Evolutionary conservation across 2,113 vertebrate species (phyloP).

Genomic region (Gopherus evgoodei): DNA sequence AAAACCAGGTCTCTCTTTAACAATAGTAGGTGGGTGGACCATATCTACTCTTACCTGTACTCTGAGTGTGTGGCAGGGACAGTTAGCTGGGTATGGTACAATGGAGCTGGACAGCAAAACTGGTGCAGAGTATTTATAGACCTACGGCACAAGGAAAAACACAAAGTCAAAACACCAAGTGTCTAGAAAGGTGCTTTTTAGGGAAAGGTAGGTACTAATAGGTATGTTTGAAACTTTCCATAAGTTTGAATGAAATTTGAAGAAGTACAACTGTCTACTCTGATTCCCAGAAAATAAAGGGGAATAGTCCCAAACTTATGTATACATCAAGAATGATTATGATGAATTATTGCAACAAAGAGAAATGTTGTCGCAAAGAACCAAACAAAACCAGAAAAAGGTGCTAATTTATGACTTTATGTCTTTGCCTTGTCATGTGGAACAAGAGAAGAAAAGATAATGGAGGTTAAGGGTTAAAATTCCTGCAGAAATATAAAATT

Average conservation of each 20-base stretch:
- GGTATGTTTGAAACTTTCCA: conserved; percentile 18
- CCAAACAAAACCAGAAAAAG: not conserved
- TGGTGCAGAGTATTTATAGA: conserved; percentile 82
- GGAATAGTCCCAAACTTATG: not conserved
- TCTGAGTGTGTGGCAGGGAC: conserved; percentile 82
- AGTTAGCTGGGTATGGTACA: conserved; percentile 81
- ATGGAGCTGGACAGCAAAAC: conserved; percentile 80
- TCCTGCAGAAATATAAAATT: conserved; percentile 37
- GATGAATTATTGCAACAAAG: conserved; percentile 23
- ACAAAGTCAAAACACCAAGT: conserved; percentile 77
- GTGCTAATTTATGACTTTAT: conserved; percentile 38
- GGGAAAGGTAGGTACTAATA: conserved; percentile 28
- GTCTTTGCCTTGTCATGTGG: not conserved
- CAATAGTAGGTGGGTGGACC: conserved; percentile 57
- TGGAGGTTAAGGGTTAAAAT: not conserved
- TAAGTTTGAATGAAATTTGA: conserved; percentile 18
- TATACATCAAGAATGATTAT: conserved; percentile 10
- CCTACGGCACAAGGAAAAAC: conserved; percentile 84
- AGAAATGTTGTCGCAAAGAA: not conserved
- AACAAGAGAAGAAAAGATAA: conserved; percentile 21
- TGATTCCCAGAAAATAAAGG: conserved; percentile 29
- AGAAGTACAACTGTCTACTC: conserved; percentile 12
- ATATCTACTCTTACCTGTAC: conserved; percentile 82
- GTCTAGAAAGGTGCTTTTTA: conserved; percentile 47
- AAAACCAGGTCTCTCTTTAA: not conserved